Evolutionary conservation across 2,113 vertebrate species (phyloP).

Genomic region (Elachura formosa): DNA sequence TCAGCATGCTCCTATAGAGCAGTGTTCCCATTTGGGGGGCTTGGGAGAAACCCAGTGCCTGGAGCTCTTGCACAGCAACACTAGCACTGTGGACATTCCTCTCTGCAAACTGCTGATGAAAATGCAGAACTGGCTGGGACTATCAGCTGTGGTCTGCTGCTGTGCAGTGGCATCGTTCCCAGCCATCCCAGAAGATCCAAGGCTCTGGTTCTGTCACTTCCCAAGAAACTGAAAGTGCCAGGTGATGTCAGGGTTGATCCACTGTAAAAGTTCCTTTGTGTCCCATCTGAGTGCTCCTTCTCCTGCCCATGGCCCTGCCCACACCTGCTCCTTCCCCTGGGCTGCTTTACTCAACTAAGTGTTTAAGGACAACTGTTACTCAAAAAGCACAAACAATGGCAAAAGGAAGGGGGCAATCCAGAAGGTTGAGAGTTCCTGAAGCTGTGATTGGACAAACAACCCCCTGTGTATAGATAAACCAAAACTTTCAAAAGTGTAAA

Average conservation of each 20-base stretch:
- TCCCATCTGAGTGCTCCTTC: rapidly evolving
- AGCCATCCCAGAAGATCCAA: background rate
- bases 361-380: too few species aligned
- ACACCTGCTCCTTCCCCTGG: background rate
- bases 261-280: rapidly evolving
- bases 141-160: rapidly evolving
- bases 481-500: too few species aligned
- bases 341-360: too few species aligned
- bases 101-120: rapidly evolving
- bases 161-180: too few species aligned
- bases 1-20: rapidly evolving
- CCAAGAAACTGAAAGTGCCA: rapidly evolving
- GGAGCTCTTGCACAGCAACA: background rate
- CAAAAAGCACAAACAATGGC: too few species aligned
- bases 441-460: too few species aligned
- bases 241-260: rapidly evolving
- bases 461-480: too few species aligned
- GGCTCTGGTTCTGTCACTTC: background rate
- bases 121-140: rapidly evolving
- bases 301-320: background rate
- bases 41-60: too few species aligned
- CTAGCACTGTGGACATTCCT: rapidly evolving
- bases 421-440: too few species aligned
- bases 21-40: rapidly evolving
- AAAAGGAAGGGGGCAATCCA: too few species aligned